Evolutionary conservation across 1,140 invertebrate species (phyloP).

Genomic region (Palaemon carinicauda): DNA sequence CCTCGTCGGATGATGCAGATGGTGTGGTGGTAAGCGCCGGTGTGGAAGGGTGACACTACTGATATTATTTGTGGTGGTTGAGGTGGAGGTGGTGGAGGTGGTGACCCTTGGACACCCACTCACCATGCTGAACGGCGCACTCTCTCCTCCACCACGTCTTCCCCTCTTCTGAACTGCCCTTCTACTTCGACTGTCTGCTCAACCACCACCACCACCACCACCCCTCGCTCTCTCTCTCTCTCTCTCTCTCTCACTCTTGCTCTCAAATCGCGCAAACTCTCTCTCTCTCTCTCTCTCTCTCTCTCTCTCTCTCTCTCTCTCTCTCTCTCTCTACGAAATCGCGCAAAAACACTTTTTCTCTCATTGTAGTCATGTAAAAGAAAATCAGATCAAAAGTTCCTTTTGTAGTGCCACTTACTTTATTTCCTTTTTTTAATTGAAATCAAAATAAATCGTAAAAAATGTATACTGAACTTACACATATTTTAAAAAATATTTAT

Average conservation of each 20-base stretch:
- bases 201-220: not conserved
- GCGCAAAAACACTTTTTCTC: no score
- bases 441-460: no score
- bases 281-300: not conserved
- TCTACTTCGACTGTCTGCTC: not conserved
- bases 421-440: no score
- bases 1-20: not conserved
- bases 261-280: not conserved
- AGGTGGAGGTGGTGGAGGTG: conserved; percentile 31
- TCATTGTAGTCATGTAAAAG: no score
- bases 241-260: not conserved
- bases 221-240: not conserved
- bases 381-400: no score
- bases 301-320: not conserved
- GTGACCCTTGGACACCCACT: conserved; percentile 27
- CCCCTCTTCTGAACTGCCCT: not conserved
- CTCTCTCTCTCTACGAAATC: not conserved
- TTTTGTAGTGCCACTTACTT: no score
- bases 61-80: conserved; percentile 13
- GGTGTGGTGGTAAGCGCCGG: not conserved
- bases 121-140: not conserved
- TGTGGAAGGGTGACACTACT: conserved; percentile 15
- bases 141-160: not conserved
- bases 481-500: no score
- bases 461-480: no score